A percentile compares a stretch with the other conserved stretches of the same genome.
Evolutionary conservation across 2,888 invertebrate species (phyloP).

Genomic region (Hesperia comma): DNA sequence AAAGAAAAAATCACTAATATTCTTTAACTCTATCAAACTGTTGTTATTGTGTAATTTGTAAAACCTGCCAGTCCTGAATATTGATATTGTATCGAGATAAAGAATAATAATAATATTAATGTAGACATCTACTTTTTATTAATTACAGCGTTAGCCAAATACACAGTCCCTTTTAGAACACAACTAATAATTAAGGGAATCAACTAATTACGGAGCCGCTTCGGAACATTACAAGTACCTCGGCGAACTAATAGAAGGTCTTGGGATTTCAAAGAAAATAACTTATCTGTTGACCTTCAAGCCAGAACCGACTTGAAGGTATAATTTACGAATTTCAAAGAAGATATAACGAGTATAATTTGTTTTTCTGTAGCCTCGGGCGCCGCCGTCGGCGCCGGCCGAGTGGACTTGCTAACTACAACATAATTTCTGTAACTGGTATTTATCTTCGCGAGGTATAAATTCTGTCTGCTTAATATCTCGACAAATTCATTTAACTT

Average conservation of each 20-base stretch:
- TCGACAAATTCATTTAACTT: background rate
- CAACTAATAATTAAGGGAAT: background rate
- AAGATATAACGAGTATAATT: conserved; percentile 27
- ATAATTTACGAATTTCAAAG: conserved; percentile 26
- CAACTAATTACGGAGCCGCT: background rate
- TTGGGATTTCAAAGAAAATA: conserved; percentile 3
- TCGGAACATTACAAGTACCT: background rate
- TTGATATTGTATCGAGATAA: background rate
- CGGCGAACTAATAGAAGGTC: background rate
- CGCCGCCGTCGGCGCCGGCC: background rate
- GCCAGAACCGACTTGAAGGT: conserved; percentile 4
- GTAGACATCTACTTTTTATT: background rate
- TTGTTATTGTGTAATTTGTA: no score
- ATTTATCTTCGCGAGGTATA: background rate
- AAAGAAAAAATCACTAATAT: no score
- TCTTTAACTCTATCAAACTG: no score
- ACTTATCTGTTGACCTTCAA: conserved; percentile 8
- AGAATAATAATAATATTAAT: no score
- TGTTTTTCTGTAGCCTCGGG: conserved; percentile 9
- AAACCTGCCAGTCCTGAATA: background rate
- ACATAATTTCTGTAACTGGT: conserved; percentile 12
- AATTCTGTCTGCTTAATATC: background rate
- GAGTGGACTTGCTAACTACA: background rate
- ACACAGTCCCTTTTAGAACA: background rate
- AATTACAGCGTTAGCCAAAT: background rate